phyloP scores from a whole-genome alignment of 2,113 vertebrate species.

The Siphamia tubifer region DNA sequence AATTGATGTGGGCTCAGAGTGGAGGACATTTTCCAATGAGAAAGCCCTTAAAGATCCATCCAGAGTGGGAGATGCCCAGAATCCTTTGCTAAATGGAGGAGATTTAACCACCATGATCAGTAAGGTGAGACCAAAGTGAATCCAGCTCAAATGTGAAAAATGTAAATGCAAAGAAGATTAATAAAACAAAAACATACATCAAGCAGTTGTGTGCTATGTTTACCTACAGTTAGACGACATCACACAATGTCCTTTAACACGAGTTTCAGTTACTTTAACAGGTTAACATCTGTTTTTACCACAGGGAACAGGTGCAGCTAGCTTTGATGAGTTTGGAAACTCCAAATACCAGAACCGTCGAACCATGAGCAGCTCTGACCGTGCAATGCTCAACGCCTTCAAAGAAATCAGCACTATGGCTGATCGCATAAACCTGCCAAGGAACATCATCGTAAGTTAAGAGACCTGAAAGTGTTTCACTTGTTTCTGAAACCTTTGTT shows the following conservation, averaged over 20 bases:
- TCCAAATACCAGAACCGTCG: slow-evolving; percentile 98
- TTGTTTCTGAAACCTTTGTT: too few species aligned
- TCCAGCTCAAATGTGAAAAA: too few species aligned
- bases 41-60: slow-evolving; percentile 99
- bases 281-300: neutral
- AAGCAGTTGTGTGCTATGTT: too few species aligned
- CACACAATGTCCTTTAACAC: neutral
- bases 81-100: slow-evolving; percentile 93
- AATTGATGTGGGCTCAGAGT: slow-evolving; percentile 97
- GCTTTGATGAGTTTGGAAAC: slow-evolving; percentile 98
- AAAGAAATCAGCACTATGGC: slow-evolving; percentile 99
- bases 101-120: slow-evolving; percentile 99
- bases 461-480: too few species aligned
- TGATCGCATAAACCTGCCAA: slow-evolving; percentile 97
- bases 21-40: slow-evolving; percentile 99
- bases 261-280: neutral
- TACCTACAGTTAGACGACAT: neutral
- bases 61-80: slow-evolving; percentile 97
- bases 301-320: slow-evolving; percentile 96
- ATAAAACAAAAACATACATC: too few species aligned
- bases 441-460: slow-evolving; percentile 93
- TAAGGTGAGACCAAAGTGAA: slow-evolving; percentile 69
- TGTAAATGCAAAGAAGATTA: too few species aligned
- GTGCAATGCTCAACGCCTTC: slow-evolving; percentile 98
- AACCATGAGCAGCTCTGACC: slow-evolving; percentile 97